These are phyloP conservation scores for Amphipyra tragopoginis DNA, from an alignment of 2,888 invertebrate genomes.

Conservation along the genomic window DNA sequence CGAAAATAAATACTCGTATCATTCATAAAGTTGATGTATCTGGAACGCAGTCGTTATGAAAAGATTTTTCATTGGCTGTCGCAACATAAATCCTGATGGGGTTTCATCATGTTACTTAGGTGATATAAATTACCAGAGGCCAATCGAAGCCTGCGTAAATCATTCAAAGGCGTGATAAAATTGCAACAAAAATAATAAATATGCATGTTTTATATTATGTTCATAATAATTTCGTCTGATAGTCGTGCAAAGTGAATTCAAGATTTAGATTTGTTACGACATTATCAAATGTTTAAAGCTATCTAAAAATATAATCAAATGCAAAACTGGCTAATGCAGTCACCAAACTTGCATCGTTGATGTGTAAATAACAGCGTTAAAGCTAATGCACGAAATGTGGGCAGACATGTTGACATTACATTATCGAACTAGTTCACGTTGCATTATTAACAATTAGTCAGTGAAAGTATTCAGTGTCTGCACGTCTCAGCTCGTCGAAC, in stretches of 20 bases:
- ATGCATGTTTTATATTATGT: conserved; percentile 39
- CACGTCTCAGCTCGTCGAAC: conserved; percentile 71
- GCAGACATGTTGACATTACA: conserved; percentile 85
- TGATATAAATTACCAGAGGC: conserved; percentile 44
- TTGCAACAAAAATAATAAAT: conserved; percentile 43
- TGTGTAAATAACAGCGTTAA: conserved; percentile 74
- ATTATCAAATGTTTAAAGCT: conserved; percentile 56
- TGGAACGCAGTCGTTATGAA: conserved; percentile 49
- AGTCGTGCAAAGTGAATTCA: conserved; percentile 36
- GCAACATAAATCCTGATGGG: conserved; percentile 31
- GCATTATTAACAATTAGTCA: conserved; percentile 80
- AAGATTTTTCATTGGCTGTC: conserved; percentile 48
- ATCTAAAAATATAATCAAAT: conserved; percentile 73
- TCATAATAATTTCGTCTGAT: conserved; percentile 29
- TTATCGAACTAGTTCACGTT: conserved; percentile 76
- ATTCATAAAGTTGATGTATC: conserved; percentile 43
- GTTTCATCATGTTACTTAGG: conserved; percentile 44
- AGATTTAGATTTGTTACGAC: conserved; percentile 57
- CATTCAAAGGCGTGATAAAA: conserved; percentile 33
- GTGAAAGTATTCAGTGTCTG: conserved; percentile 81
- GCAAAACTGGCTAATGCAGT: conserved; percentile 79
- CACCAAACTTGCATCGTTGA: conserved; percentile 64
- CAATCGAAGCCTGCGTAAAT: conserved; percentile 44
- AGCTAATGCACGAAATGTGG: conserved; percentile 73
- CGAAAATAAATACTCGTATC: conserved; percentile 38